Base-by-base conservation (phyloP, 2,888 invertebrate species). In the Adelognathus sp. region DNA sequence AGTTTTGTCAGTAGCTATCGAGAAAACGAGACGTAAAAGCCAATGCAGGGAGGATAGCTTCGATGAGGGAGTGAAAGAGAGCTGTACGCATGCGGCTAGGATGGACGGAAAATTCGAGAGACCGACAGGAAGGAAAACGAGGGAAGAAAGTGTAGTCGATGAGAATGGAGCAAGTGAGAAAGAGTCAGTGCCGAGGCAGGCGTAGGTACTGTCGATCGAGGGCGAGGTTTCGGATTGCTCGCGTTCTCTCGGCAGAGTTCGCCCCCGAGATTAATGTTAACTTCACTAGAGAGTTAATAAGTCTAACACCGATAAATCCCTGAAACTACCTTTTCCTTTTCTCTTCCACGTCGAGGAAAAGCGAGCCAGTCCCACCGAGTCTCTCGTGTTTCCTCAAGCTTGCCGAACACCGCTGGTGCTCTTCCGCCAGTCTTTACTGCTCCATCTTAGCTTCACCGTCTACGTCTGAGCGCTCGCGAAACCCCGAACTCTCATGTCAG, bases 231-330 rank as follows among this genome's bases (percentile, higher is more conserved):
- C 69, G 69, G 66, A 76, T 76, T 76, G 78, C 76, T 46, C 64
- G 71, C 44, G 63, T 77, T 83, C 64, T 63, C 64, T 71, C 72
- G 78, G 78, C 81, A 67, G 83, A 82, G 82, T 82, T 80, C 80
- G 60, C 74, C 71, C 67, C 56, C 83, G 85, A 87, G 87, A 87
- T 89, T 88, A 89, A 89, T 89, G 89, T 90, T 87, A 88, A 89
- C 88, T 90, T 87, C 84, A 84, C 88, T 88, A 81, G 84, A 82
- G 86, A 88, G 89, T 89, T 89, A 89, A 89, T 89, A 89, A 88
- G 88, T 88, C 87, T 86, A 85, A 85, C 86, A 86, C 85, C 85
- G 86, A 87, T 89, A 89, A 89, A 89, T 89, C 87, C 87, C 80
- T 83, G 86, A 86, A 86, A 87, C 86, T 85, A 82, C 81, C 72